Base-by-base conservation (phyloP, 2,797 vertebrate species). In the Myiotriccus ornatus region DNA sequence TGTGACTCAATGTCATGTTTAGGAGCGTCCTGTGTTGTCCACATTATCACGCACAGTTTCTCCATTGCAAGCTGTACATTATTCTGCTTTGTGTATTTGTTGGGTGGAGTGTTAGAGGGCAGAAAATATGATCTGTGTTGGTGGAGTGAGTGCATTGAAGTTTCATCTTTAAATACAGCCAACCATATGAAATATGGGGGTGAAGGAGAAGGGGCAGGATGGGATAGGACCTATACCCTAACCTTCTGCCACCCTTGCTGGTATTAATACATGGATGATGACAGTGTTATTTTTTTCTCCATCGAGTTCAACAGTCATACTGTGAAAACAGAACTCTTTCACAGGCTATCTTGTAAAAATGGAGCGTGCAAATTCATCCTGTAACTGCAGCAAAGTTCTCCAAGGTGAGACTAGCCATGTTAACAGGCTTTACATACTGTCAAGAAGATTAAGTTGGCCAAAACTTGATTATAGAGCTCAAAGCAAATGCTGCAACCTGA, bases 341-440 rank as follows among this genome's bases (percentile, higher is more conserved):
- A 43, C 32, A 41, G 19, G 13, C 28, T 87, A 1, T n/a, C 46
- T 53, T 71, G 50, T 63, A 43, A 73, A 59, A 50, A 1, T 60
- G 41, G 35, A 37, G 37, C 14, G 43, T 56, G 35, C 84, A 82
- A 67, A 87, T 96, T 90, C 64, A 41, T 90, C 63, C 55, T 95
- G 2, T 52, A 65, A 27, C 39, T 55, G 46, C 27, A 88, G 44
- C 44, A 63, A 49, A 30, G 53, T 47, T 82, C 64, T 83, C 41
- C 49, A 50, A 64, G 46, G 46, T 75, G 86, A 89, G 20, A 46
- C 21, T 68, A 64, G 69, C 49, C 37, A 12, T 21, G 59, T 49
- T 64, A 35, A 13, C 64, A 25, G 32, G 47, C 20, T 81, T 76
- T 9, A 28, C 6, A 7, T 47, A 13, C 44, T 56, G 25, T 55